phyloP scores from a whole-genome alignment of 2,113 vertebrate genomes.

The Guaruba guarouba region DNA sequence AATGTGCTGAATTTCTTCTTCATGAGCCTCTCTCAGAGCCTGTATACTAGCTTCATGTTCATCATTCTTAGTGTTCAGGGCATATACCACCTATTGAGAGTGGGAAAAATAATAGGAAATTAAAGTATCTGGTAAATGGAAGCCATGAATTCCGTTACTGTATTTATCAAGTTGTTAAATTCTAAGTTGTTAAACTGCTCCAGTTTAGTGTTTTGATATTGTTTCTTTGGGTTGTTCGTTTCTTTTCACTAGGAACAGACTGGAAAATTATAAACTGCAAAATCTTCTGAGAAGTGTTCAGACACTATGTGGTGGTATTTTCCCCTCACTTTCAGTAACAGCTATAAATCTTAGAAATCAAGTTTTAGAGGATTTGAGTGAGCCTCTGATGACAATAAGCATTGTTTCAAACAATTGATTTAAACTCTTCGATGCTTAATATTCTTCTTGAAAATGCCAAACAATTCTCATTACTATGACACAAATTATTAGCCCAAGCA shows the following conservation, averaged over 20 bases:
- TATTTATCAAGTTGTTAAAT: not conserved
- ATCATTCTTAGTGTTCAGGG: conserved; percentile 92
- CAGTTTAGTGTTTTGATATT: not conserved
- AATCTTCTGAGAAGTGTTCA: not conserved
- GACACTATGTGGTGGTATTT: not conserved
- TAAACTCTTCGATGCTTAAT: not conserved
- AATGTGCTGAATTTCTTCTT: conserved; percentile 83
- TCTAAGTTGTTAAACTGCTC: not conserved
- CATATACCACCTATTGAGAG: conserved; percentile 87
- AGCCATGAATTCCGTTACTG: not conserved
- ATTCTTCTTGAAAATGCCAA: not conserved
- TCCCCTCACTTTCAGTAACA: not conserved
- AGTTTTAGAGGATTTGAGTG: not conserved
- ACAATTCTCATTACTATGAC: not conserved
- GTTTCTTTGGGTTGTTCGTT: not conserved
- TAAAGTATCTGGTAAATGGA: not conserved
- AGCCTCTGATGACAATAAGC: not conserved
- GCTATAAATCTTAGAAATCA: not conserved
- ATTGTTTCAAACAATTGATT: not conserved
- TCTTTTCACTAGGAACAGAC: not conserved
- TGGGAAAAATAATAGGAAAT: conserved; percentile 9
- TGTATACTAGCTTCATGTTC: conserved; percentile 86
- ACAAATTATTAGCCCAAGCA: not conserved
- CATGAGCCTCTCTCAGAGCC: conserved; percentile 82
- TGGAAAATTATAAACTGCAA: not conserved